These are phyloP conservation scores for Pangasianodon hypophthalmus DNA, from an alignment of 2,113 vertebrate species.

Conservation along the genomic window DNA sequence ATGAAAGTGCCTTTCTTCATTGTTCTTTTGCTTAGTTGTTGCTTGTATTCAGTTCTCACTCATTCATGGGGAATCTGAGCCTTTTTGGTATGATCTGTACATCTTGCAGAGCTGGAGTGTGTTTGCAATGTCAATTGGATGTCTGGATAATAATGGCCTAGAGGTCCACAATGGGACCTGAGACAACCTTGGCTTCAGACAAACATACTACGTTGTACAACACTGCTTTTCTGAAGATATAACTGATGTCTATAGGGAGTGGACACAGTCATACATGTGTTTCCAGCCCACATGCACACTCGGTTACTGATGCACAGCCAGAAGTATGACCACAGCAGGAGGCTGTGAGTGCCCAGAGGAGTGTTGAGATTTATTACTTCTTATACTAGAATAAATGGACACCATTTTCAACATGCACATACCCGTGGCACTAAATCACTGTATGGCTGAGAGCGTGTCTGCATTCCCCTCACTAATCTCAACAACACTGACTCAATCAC, in stretches of 20 bases:
- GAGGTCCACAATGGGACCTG: background rate
- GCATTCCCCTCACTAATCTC: constrained; percentile 18
- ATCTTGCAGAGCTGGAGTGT: constrained; percentile 30
- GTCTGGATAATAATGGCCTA: background rate
- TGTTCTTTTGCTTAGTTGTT: background rate
- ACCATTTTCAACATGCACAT: constrained; percentile 42
- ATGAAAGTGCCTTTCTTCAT: background rate
- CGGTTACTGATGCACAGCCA: background rate
- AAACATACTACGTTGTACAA: too few species aligned
- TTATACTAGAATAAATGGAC: constrained; percentile 41
- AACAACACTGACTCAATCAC: constrained; percentile 29
- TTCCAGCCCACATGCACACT: constrained; percentile 10
- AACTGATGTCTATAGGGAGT: constrained; percentile 44
- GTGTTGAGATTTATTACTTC: constrained; percentile 40
- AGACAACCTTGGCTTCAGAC: background rate
- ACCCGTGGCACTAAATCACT: constrained; percentile 41
- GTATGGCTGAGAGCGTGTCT: background rate
- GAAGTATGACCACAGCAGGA: constrained; percentile 22
- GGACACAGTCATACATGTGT: constrained; percentile 9
- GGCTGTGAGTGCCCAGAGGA: background rate
- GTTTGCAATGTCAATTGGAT: background rate
- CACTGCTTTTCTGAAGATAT: constrained; percentile 25
- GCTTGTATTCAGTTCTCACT: background rate
- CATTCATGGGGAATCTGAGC: background rate
- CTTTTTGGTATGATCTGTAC: constrained; percentile 4